Evolutionary conservation across 2,888 invertebrate genomes (phyloP), one percentile per base, ranked within the genome.

Genomic region (Nemotelus nigrinus): DNA sequence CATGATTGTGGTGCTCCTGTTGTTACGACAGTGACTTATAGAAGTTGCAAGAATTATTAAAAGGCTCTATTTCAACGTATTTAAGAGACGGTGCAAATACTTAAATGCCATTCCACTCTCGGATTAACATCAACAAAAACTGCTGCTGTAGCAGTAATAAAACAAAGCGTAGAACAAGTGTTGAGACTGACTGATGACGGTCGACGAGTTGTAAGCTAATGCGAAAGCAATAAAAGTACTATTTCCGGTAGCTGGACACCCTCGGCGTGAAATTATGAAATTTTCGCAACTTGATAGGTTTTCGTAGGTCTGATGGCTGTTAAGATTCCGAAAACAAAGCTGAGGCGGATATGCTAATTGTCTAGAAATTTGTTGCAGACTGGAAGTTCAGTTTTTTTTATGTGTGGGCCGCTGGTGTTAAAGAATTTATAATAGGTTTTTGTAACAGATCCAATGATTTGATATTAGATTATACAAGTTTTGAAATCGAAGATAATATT

Each of bases 181-280:
- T 25, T 25, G 25, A 25, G 25, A 25, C 25, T 25, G 25, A 25
- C 25, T 68, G 68, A 68, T 68, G 68, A 68, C 55, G 70, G 39
- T 41, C 41, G 70, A 41, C 25, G 25, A 6, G 55, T 3, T 53
- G 53, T 4, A 70, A n/a, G 25, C 3, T 70, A 70, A 70, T 70
- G 70, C 39, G 50, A 74, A 74, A 74, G 63, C 60, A 60, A 74
- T 74, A 74, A 74, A 74, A 60, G 48, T 60, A 48, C 48, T 4
- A 60, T 60, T 74, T 74, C 74, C 74, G 74, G 74, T 74, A 74
- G 70, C 70, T 41, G 70, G 70, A 70, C 70, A 70, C 70, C 70
- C 55, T 70, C 43, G 55, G 70, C 3, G 70, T 55, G 53, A 70
- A 70, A 70, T 70, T 70, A 70, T 50, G 53, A 70, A 70, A 70